Evolutionary conservation across 2,113 vertebrate genomes (phyloP), one percentile per base, ranked within the genome.

Genomic region (Ciconia maguari): DNA sequence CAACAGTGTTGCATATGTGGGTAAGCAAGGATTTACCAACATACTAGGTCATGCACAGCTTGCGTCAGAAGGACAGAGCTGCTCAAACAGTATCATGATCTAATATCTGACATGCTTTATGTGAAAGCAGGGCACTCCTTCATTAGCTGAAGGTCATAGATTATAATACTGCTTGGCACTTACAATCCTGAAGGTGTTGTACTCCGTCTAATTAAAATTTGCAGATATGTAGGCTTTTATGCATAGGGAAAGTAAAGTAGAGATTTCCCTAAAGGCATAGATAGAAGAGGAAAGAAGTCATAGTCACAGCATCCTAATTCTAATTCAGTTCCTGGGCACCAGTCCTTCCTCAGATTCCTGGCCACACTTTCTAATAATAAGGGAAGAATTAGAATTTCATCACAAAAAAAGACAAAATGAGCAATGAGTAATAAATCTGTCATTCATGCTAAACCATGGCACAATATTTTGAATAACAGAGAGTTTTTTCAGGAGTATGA

Each of bases 101-200:
- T n/a, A 91, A 85, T 70, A 80, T 55, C 78, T 89, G 81, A 65
- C 36, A 32, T 32, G 77, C 44, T 94, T 91, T 38, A 30, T 32
- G 48, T 89, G 55, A 79, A 96, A 92, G 65, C 87, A 83, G 81
- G 58, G 41, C 62, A 62, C 58, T 96, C 42, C 89, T 92, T 95
- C 89, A 74, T 89, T 95, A 95, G 66, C 62, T 95, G 89, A 94
- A 97, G 93, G 91, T 95, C 84, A 77, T 38, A 91, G 75, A 94
- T 94, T 85, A 74, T 94, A 87, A 89, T 87, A 89, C 85, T 42
- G 34, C 84, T 91, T 87, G 58, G 62, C 52, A 46, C 83, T 97
- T 89, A 68, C 18, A 95, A 57, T 91, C 91, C 71, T 96, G 93
- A 89, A 90, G 70, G 78, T 65, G 66, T 42, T 94, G 71, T 80